A percentile compares a stretch with the other conserved stretches of the same genome.
phyloP scores from a whole-genome alignment of 1,140 invertebrate genomes.

The Papilio glaucus region DNA sequence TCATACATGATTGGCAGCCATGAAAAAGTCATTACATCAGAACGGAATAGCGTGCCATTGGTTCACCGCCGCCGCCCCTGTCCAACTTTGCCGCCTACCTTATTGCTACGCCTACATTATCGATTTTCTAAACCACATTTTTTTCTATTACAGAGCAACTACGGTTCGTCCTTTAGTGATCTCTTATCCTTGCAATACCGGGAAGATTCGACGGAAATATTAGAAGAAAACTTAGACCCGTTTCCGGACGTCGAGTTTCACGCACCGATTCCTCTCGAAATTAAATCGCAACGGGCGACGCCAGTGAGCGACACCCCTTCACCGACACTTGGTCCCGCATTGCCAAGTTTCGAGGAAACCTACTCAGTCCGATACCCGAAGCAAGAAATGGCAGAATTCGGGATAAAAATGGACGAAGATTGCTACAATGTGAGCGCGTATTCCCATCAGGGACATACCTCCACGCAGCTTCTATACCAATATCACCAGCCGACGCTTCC shows the following conservation, averaged over 20 bases:
- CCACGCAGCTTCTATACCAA: slow-evolving; percentile 84
- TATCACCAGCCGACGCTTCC: slow-evolving; percentile 85
- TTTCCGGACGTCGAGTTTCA: slow-evolving; percentile 83
- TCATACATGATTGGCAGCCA: slow-evolving; percentile 42
- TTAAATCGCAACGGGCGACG: slow-evolving; percentile 70
- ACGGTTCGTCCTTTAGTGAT: slow-evolving; percentile 83
- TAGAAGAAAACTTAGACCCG: slow-evolving; percentile 82
- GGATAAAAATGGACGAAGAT: slow-evolving; percentile 91
- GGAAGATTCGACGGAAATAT: slow-evolving; percentile 81
- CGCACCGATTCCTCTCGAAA: slow-evolving; percentile 71
- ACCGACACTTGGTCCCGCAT: slow-evolving; percentile 84
- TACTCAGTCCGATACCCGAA: slow-evolving; percentile 89
- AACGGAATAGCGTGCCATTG: slow-evolving; percentile 63
- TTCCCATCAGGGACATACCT: slow-evolving; percentile 83
- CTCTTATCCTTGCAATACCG: slow-evolving; percentile 81
- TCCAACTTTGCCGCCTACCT: slow-evolving; percentile 64
- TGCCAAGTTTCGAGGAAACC: slow-evolving; percentile 94
- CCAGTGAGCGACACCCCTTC: slow-evolving; percentile 76
- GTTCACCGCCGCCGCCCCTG: slow-evolving; percentile 67
- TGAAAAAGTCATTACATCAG: slow-evolving; percentile 50
- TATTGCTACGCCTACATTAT: slow-evolving; percentile 70
- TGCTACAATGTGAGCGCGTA: slow-evolving; percentile 87
- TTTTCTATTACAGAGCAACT: slow-evolving; percentile 83
- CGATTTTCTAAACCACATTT: slow-evolving; percentile 52
- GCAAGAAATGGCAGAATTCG: slow-evolving; percentile 84